Conservation (phyloP, 2,797 vertebrate species). For the Anas capensis region DNA sequence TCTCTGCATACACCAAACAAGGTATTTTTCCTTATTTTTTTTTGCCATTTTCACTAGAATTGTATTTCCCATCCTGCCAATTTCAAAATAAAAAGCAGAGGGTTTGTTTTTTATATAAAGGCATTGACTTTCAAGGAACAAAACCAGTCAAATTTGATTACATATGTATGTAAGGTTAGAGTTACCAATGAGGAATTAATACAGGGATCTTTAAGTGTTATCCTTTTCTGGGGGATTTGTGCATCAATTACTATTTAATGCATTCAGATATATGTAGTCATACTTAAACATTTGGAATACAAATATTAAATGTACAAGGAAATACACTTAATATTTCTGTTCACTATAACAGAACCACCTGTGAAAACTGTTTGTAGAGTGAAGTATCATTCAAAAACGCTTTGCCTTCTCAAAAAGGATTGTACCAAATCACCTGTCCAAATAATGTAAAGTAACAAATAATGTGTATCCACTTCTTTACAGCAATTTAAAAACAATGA, state of each 20-base stretch:
- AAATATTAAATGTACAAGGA: conserved; percentile 76
- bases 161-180: not conserved
- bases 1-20: conserved; percentile 45
- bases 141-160: conserved; percentile 38
- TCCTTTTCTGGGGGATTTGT: conserved; percentile 30
- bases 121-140: conserved; percentile 33
- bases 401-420: conserved; percentile 60
- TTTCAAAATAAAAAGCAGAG: conserved; percentile 24
- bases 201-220: conserved; percentile 57
- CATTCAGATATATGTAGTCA: conserved; percentile 61
- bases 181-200: conserved; percentile 39
- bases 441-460: conserved; percentile 54
- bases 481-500: conserved; percentile 58
- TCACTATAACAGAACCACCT: conserved; percentile 56
- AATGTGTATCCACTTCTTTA: conserved; percentile 49
- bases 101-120: conserved; percentile 33
- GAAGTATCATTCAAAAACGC: conserved; percentile 61
- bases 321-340: conserved; percentile 77
- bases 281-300: conserved; percentile 63
- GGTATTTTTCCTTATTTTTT: conserved; percentile 64
- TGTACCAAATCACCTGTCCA: conserved; percentile 54
- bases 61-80: conserved; percentile 25
- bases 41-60: conserved; percentile 5
- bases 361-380: conserved; percentile 46
- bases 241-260: conserved; percentile 68